Percentiles rank a stretch among this genome's conserved stretches.
Evolutionary conservation across 2,113 vertebrate genomes (phyloP).

Genomic region (Neofelis nebulosa): DNA sequence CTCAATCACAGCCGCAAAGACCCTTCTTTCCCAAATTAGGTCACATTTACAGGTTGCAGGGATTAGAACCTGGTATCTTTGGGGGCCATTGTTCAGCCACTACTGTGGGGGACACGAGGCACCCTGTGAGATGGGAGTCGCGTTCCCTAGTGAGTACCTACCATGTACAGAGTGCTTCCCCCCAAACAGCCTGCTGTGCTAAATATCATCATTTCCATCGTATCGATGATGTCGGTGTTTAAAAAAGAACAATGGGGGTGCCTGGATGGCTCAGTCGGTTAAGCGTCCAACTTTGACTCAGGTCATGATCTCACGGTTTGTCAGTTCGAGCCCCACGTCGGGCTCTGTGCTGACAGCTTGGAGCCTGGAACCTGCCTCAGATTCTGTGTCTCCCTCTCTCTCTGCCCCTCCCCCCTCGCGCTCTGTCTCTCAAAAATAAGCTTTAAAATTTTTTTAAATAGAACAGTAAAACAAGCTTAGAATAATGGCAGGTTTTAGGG

Average conservation of each 20-base stretch:
- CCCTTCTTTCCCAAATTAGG: neutral
- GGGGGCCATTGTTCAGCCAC: neutral
- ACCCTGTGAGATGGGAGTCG: neutral
- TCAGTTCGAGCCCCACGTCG: no score
- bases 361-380: fast-evolving
- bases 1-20: neutral
- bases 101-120: neutral
- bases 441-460: no score
- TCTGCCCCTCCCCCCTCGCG: no score
- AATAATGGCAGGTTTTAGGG: neutral
- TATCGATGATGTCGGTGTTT: neutral
- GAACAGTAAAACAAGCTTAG: neutral
- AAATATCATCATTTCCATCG: neutral
- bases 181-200: neutral
- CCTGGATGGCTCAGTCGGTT: no score
- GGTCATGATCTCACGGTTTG: no score
- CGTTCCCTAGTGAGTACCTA: neutral
- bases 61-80: neutral
- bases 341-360: no score
- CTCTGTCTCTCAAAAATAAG: no score
- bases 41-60: neutral
- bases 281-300: no score
- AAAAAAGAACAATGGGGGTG: neutral
- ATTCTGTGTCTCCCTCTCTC: no score
- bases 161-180: neutral